A percentile compares a stretch with the other conserved stretches of the same genome.
phyloP scores from a whole-genome alignment of 2,797 vertebrate species.

The Coregonus sp. region DNA sequence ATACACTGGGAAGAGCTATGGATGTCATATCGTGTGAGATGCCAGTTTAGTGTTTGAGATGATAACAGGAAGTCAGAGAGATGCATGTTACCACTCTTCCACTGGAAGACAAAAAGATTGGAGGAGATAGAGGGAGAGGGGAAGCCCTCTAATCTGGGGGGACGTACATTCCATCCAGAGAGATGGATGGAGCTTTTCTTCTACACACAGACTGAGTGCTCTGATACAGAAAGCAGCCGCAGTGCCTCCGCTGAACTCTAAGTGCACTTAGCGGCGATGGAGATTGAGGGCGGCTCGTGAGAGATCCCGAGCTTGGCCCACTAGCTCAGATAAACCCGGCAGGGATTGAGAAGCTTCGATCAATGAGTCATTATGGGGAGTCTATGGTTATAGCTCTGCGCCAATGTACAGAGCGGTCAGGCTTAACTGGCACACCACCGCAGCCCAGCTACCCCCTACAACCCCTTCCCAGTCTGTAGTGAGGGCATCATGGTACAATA shows the following conservation, averaged over 20 bases:
- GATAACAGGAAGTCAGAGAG: conserved; percentile 54
- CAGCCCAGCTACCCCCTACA: conserved; percentile 38
- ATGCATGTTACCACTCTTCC: conserved; percentile 31
- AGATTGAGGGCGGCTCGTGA: conserved; percentile 54
- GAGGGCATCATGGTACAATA: conserved; percentile 38
- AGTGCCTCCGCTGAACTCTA: conserved; percentile 53
- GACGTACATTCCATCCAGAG: conserved; percentile 36
- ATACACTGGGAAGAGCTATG: conserved; percentile 59
- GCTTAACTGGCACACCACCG: conserved; percentile 41
- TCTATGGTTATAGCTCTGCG: conserved; percentile 23
- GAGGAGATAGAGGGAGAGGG: conserved; percentile 26
- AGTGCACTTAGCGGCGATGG: conserved; percentile 60
- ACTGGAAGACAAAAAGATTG: conserved; percentile 28
- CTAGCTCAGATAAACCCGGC: conserved; percentile 64
- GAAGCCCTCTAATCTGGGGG: conserved; percentile 45
- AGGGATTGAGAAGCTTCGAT: conserved; percentile 64
- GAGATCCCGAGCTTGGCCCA: conserved; percentile 53
- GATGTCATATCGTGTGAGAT: conserved; percentile 46
- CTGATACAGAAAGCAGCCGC: conserved; percentile 28
- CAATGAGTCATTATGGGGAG: conserved; percentile 63
- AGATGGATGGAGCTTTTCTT: conserved; percentile 39
- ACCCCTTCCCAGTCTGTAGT: conserved; percentile 17
- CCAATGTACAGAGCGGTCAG: conserved; percentile 33
- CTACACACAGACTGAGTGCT: conserved; percentile 32
- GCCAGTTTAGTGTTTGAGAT: conserved; percentile 62